Base-by-base conservation (phyloP, 1,140 invertebrate species). In the Hypsibius dujardini region DNA sequence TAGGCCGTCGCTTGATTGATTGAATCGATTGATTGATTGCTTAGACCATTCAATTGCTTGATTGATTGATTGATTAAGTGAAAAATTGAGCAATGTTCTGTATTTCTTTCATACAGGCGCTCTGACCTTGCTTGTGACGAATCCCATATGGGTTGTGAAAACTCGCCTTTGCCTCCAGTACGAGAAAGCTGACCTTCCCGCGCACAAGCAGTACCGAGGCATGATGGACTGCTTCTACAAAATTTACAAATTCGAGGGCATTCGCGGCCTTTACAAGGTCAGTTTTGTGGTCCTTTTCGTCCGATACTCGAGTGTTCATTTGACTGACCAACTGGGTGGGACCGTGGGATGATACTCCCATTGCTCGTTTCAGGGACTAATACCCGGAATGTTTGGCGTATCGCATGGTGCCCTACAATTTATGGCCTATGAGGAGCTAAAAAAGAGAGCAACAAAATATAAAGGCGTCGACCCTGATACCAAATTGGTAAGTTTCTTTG, bases 341-440 rank as follows among this genome's bases (percentile, higher is more conserved):
- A 47, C 12, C 40, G 12, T 70, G 7, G 14, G 3, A 69, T 14
- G 46, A 67, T 73, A 62, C 28, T n/a, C 14, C 46, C 59, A 74
- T 73, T 72, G 74, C 72, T 70, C 78, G 72, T 80, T 85, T 70
- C 79, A 94, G 89, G 95, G 95, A 72, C 94, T 97, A 80, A 83
- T 97, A 77, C 95, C 95, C 74, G 95, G 95, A 74, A 87, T 98
- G 82, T 89, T 98, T 82, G 95, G 95, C 12, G 94, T 98, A 59
- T 92, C 91, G 1, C 95, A 99, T 82, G 95, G 95, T 76, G 92
- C 94, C 59, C 83, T 99, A 75, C 95, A 99, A 81, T 98, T 98
- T 80, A 95, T 97, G 89, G 87, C 88, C 28, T 99, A 99, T 79
- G 95, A 98, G 83, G 92, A 97, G 81, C 86, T 98, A 87, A 98